Conservation (phyloP, 2,113 vertebrate genomes). For the Syngnathoides biaculeatus region DNA sequence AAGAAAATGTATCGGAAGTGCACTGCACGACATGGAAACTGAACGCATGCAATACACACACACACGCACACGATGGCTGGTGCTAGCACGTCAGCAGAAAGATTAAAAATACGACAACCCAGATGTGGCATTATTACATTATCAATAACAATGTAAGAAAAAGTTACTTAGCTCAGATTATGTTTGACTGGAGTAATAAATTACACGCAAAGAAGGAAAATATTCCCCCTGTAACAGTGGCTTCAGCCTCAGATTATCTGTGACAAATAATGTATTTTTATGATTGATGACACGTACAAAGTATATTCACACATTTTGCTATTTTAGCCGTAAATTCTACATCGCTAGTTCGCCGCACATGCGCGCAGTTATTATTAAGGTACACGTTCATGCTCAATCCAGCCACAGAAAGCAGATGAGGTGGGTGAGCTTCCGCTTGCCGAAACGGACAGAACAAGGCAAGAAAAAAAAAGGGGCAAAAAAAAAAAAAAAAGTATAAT, state of each 20-base stretch:
- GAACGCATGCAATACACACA: slow-evolving; percentile 2
- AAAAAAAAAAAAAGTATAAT: slow-evolving; percentile 17
- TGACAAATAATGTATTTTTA: too few relatives aligned
- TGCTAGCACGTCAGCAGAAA: not conserved
- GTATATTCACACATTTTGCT: too few relatives aligned
- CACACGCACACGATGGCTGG: not conserved
- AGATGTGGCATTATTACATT: too few relatives aligned
- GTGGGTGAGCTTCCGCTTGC: not conserved
- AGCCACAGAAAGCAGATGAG: not conserved
- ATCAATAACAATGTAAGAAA: too few relatives aligned
- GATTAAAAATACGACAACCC: not conserved
- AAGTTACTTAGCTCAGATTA: too few relatives aligned
- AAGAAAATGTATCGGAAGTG: not conserved
- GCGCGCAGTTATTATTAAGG: not conserved
- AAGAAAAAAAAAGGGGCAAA: slow-evolving; percentile 10
- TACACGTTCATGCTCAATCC: not conserved
- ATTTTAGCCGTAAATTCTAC: not conserved
- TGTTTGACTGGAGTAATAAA: too few relatives aligned
- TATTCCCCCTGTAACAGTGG: too few relatives aligned
- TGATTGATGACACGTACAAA: too few relatives aligned
- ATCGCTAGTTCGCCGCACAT: not conserved
- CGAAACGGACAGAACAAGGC: not conserved
- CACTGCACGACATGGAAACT: not conserved
- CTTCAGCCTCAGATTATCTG: too few relatives aligned
- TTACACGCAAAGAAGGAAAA: too few relatives aligned